Conservation (phyloP, 2,797 vertebrate genomes). For the Tokudaia muenninki region DNA sequence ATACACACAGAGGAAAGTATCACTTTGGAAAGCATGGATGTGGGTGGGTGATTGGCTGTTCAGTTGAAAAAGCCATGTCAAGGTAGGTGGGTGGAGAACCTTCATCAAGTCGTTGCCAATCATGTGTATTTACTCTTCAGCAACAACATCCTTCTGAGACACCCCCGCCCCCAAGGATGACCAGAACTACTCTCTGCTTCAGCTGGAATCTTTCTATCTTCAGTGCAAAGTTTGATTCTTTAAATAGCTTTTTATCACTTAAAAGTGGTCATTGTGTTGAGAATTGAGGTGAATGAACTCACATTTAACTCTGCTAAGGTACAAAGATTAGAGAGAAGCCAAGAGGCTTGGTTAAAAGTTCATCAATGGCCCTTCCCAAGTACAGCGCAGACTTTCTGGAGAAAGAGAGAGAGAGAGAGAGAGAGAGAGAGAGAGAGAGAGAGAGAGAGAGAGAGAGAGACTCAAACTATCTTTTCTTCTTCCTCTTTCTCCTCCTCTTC, state of each 20-base stretch:
- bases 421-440: too few relatives aligned
- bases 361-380: background rate
- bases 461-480: background rate
- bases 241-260: background rate
- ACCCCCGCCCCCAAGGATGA: background rate
- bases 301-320: background rate
- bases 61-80: background rate
- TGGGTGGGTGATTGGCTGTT: background rate
- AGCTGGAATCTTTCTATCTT: background rate
- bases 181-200: background rate
- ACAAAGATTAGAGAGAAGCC: background rate
- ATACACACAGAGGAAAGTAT: background rate
- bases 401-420: background rate
- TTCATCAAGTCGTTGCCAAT: background rate
- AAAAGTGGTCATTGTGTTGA: background rate
- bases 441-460: background rate
- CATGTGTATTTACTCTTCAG: background rate
- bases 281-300: background rate
- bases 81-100: background rate
- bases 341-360: background rate
- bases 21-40: background rate
- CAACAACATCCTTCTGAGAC: background rate
- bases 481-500: background rate
- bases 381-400: background rate
- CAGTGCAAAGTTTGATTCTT: conserved; percentile 9